Conservation (phyloP, 1,140 invertebrate species). For the Papilio polytes region DNA sequence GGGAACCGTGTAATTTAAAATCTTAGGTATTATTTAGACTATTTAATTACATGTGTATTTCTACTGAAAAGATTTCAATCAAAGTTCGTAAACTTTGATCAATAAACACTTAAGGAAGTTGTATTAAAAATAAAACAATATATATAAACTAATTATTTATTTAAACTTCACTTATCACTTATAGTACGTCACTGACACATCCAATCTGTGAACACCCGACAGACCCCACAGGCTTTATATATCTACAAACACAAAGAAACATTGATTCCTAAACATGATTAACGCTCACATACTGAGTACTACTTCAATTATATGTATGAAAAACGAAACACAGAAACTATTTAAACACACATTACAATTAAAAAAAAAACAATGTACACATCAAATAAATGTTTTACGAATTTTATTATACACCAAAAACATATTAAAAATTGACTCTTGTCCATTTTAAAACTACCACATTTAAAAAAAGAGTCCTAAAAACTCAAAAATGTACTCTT, state of each 20-base stretch:
- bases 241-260: slow-evolving; percentile 4
- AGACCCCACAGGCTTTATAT: slow-evolving; percentile 21
- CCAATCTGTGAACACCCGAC: slow-evolving; percentile 16
- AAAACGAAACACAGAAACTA: too few relatives aligned
- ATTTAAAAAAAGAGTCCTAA: too few relatives aligned
- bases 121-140: neutral
- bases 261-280: neutral
- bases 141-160: slow-evolving; percentile 30
- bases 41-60: too few relatives aligned
- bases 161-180: slow-evolving; percentile 39
- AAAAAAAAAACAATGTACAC: neutral
- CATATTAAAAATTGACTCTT: too few relatives aligned
- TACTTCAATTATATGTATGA: too few relatives aligned
- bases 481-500: neutral
- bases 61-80: too few relatives aligned
- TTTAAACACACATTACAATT: neutral
- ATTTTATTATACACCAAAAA: neutral
- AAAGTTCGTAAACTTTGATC: too few relatives aligned
- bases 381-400: neutral
- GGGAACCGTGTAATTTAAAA: too few relatives aligned
- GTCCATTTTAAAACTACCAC: too few relatives aligned
- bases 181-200: slow-evolving; percentile 37
- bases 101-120: too few relatives aligned
- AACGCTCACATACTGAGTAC: too few relatives aligned
- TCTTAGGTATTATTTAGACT: too few relatives aligned